Evolutionary conservation across 2,113 vertebrate genomes (phyloP), one percentile per base, ranked within the genome.

Genomic region (Daphoenositta chrysoptera): DNA sequence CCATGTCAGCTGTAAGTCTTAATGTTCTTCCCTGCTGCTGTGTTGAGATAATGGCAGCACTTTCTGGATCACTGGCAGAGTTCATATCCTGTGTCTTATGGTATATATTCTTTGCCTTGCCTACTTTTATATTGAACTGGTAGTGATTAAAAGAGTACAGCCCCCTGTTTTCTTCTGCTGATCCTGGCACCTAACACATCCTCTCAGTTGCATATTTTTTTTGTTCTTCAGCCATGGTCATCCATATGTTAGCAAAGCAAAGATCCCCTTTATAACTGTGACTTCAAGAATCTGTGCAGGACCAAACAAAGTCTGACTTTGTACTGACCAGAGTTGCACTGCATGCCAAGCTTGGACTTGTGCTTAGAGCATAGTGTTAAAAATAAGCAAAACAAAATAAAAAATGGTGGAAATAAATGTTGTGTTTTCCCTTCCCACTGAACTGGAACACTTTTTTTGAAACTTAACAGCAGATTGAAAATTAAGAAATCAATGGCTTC

Each of bases 41-140:
- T 54, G 64, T 66, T 86, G 80, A 56, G 83, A 72, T 88, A 88
- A 65, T 60, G 66, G 60, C 76, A 68, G 77, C n/a, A 16, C 76
- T 92, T 89, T 86, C 83, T 86, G 89, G 76, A 70, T 94, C 83
- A 58, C 79, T 93, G 86, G 45, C 70, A 31, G 71, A 81, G 79
- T 86, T 92, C 86, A 54, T 89, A 66, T 80, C 71, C 76, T 77
- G 15, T 89, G 64, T 83, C 54, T 77, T 81, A 51, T 1, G 9
- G 56, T 58, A 15, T 48, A 28, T 63, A 78, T 78, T 69, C 50
- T 86, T 90, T 83, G 45, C 68, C 57, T 66, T 77, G 28, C 63
- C 69, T 70, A 7, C 33, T 94, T 84, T 58, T 91, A 50, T 77
- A 87, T 71, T 82, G 35, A 87, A 26, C 27, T 56, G 27, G 2